phyloP scores from a whole-genome alignment of 1,140 invertebrate species.

The Hylaeus volcanicus region DNA sequence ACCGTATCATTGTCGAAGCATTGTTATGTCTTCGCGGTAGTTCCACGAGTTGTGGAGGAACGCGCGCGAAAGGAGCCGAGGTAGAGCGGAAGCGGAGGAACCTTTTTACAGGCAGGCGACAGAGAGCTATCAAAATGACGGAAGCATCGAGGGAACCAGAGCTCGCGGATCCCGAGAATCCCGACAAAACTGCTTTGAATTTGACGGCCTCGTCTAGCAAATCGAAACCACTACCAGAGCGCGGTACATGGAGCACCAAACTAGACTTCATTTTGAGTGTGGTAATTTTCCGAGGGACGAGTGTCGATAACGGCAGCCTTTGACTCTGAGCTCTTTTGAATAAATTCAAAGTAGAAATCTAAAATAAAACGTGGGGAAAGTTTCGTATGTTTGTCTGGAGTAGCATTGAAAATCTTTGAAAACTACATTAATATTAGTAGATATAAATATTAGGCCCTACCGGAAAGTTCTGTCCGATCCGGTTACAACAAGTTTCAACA shows the following conservation, averaged over 20 bases:
- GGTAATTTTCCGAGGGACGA: conserved; percentile 35
- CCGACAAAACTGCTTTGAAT: conserved; percentile 56
- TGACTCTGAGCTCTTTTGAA: no score
- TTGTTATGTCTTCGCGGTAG: conserved; percentile 56
- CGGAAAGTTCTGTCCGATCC: no score
- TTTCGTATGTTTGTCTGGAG: no score
- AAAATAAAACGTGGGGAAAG: no score
- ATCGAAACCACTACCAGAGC: conserved; percentile 61
- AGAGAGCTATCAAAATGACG: conserved; percentile 51
- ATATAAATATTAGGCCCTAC: no score
- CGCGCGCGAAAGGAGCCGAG: conserved; percentile 20
- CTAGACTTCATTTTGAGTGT: conserved; percentile 63
- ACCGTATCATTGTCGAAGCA: conserved; percentile 20
- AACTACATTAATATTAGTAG: no score
- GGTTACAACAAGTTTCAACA: no score
- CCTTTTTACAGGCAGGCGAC: conserved; percentile 17
- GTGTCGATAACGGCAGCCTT: no score
- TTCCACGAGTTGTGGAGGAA: conserved; percentile 14
- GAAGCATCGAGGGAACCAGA: conserved; percentile 58
- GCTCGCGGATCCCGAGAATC: conserved; percentile 56
- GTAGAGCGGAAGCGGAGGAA: conserved; percentile 20
- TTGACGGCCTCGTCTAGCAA: conserved; percentile 35
- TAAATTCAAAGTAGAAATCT: no score
- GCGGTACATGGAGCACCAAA: conserved; percentile 74
- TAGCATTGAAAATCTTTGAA: no score